phyloP scores from a whole-genome alignment of 2,888 invertebrate species.

The Drosophila anceps region DNA sequence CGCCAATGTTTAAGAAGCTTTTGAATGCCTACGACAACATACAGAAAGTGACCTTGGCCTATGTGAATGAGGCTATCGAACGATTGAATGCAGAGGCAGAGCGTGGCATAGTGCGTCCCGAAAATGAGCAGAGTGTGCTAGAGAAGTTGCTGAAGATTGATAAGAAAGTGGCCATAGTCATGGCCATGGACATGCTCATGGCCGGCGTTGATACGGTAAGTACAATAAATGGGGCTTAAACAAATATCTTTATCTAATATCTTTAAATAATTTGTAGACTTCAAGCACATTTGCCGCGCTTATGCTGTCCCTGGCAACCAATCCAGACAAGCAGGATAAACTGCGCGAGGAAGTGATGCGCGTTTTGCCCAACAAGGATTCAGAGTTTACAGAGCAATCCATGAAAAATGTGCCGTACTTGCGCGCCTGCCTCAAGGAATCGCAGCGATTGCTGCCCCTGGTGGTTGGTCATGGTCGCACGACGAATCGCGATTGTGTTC shows the following conservation, averaged over 20 bases:
- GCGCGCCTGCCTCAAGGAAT: conserved; percentile 91
- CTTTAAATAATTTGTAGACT: conserved; percentile 63
- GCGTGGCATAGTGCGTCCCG: conserved; percentile 58
- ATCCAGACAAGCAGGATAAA: conserved; percentile 88
- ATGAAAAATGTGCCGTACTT: conserved; percentile 87
- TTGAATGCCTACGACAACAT: conserved; percentile 73
- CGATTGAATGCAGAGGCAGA: conserved; percentile 58
- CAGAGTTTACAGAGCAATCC: conserved; percentile 85
- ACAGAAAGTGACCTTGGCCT: conserved; percentile 66
- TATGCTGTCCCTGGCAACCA: conserved; percentile 86
- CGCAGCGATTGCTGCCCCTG: conserved; percentile 88
- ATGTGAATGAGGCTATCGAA: conserved; percentile 82
- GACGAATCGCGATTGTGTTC: conserved; percentile 87
- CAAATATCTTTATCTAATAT: not conserved
- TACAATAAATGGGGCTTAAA: rapidly evolving
- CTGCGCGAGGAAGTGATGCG: conserved; percentile 87
- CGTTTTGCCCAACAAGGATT: conserved; percentile 85
- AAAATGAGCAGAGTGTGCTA: conserved; percentile 87
- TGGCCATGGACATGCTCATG: conserved; percentile 90
- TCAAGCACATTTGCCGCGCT: conserved; percentile 65
- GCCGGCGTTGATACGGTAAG: conserved; percentile 91
- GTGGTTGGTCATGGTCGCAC: conserved; percentile 87
- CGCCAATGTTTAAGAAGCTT: conserved; percentile 51
- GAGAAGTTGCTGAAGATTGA: conserved; percentile 88
- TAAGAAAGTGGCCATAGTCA: conserved; percentile 88